Base-by-base conservation (phyloP, 2,797 vertebrate species). In the Cetoscarus ocellatus region DNA sequence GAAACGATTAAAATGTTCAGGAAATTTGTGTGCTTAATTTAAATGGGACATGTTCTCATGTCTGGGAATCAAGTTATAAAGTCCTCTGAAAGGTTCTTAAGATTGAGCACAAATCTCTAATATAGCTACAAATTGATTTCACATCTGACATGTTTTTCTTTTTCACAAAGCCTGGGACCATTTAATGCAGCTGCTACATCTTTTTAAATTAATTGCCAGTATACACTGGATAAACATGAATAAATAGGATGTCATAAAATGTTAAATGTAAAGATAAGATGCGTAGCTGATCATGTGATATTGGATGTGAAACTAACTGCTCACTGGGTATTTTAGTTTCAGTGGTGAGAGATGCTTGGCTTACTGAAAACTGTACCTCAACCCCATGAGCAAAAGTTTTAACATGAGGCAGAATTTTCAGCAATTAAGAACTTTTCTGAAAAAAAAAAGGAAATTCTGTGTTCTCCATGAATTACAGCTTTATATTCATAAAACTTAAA, bases 291-390 rank as follows among this genome's bases (percentile, higher is more conserved):
- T 50, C 6, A 7, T 47, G 13, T 69, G 3, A 27, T 38, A 47
- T 3, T 58, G 15, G 52, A 40, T 39, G 27, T 71, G 47, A 55
- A 67, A 54, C 35, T 36, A 6, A 38, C 14, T 13, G 35, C 50
- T 48, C 15, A 13, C 67, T 45, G 38, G 35, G n/a, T 45, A 49
- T 70, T 42, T 69, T 19, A 42, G 13, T 11, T 58, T 67, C 1
- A 14, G 35, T 40, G 47, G 14, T 39, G 14, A 51, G 35, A 60
- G 6, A 27, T 8, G 36, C 7, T 10, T 11, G 10, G 19, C 49
- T 27, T 34, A 6, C 11, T 7, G 19, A 34, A 13, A 48, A 48
- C 7, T 17, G 1, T 10, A 9, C 0, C 15, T 39, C 8, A 61
- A 42, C 9, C 51, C 7, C 12, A 9, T 18, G 18, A 35, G 56